A percentile compares a stretch with the other conserved stretches of the same genome.
These are phyloP conservation scores for Herpailurus yagouaroundi DNA, from an alignment of 2,113 vertebrate genomes.

Conservation along the genomic window DNA sequence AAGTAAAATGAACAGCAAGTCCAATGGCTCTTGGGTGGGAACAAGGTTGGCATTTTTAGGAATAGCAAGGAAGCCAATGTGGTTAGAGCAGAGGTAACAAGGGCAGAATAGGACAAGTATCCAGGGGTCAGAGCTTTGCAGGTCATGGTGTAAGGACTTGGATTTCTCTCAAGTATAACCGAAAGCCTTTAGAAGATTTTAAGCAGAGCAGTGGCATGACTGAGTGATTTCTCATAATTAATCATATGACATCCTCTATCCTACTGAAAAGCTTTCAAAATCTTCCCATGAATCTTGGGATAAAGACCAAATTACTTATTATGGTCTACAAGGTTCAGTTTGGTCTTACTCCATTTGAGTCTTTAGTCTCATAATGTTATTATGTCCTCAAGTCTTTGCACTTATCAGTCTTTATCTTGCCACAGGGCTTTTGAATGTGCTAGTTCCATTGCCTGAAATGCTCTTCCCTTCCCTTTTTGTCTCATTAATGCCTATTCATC, in stretches of 20 bases:
- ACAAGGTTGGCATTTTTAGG: not conserved
- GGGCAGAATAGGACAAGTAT: not conserved
- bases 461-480: not conserved
- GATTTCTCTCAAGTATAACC: not conserved
- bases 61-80: not conserved
- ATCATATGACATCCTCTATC: not conserved
- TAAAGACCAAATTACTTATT: not conserved
- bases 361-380: constrained; percentile 10
- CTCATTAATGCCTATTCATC: not conserved
- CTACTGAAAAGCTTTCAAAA: not conserved
- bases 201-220: not conserved
- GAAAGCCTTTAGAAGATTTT: constrained; percentile 22
- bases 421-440: not conserved
- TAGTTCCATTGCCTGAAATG: not conserved
- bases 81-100: not conserved
- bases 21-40: not conserved
- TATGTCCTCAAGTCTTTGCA: not conserved
- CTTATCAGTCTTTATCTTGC: not conserved
- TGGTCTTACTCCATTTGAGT: not conserved
- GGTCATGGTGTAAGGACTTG: not conserved
- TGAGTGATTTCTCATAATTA: not conserved
- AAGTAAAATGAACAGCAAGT: not conserved
- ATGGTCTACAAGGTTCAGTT: not conserved
- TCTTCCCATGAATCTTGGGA: not conserved
- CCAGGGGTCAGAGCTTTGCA: not conserved